Conservation (phyloP, 2,113 vertebrate species). For the Perca fluviatilis region DNA sequence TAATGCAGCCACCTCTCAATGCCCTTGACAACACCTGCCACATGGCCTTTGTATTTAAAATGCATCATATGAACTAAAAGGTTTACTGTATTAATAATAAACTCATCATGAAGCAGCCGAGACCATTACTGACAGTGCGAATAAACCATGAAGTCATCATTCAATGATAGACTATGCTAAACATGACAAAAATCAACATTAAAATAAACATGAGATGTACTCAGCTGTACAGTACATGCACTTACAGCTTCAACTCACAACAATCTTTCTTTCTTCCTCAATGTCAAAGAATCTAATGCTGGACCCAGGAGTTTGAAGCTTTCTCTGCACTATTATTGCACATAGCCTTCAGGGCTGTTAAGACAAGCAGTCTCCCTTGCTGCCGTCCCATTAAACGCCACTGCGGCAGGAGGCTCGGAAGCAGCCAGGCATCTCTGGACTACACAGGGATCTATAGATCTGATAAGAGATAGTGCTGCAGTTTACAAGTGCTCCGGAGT, state of each 20-base stretch:
- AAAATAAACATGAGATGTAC: constrained; percentile 15
- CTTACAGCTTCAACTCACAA: not conserved
- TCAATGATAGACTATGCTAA: constrained; percentile 1
- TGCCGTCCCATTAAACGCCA: constrained; percentile 53
- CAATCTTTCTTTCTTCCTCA: not conserved
- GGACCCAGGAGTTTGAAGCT: constrained; percentile 16
- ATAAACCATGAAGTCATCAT: constrained; percentile 21
- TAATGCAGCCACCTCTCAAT: constrained; percentile 6
- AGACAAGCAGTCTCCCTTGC: constrained; percentile 26
- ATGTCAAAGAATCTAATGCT: not conserved
- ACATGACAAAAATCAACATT: constrained; percentile 29
- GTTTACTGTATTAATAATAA: constrained; percentile 27
- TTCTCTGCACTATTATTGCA: constrained; percentile 6
- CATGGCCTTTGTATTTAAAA: constrained; percentile 48
- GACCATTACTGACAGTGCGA: constrained; percentile 12
- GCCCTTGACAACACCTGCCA: constrained; percentile 32
- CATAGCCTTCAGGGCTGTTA: constrained; percentile 32
- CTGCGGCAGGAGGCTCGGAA: constrained; percentile 56
- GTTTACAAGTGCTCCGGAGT: constrained; percentile 44
- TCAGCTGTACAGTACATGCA: constrained; percentile 11
- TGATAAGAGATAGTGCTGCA: constrained; percentile 59
- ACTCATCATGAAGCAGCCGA: constrained; percentile 12
- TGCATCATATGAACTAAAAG: constrained; percentile 40
- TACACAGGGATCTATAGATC: constrained; percentile 59
- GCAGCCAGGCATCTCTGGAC: constrained; percentile 36